Evolutionary conservation across 2,113 vertebrate species (phyloP).

Genomic region (Tringa solitaria): DNA sequence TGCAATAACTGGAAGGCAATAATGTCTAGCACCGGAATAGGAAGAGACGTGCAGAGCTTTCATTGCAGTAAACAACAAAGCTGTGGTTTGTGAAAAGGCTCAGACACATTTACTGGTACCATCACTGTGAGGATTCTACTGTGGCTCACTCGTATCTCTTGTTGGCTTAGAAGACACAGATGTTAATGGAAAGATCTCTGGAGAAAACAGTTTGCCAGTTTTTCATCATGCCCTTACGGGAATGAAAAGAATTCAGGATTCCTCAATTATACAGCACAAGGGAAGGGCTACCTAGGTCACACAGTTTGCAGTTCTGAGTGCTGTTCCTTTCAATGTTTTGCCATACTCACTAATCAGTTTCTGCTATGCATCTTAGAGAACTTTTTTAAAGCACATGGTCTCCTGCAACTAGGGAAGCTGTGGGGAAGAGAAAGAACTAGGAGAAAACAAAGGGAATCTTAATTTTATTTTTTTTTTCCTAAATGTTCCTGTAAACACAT

Average conservation of each 20-base stretch:
- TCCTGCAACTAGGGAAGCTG: background rate
- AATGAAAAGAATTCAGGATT: background rate
- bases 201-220: background rate
- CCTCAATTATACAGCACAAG: background rate
- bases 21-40: conserved; percentile 35
- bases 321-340: background rate
- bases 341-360: background rate
- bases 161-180: background rate
- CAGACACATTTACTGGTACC: conserved; percentile 36
- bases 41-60: background rate
- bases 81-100: conserved; percentile 53
- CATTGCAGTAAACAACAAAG: conserved; percentile 36
- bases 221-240: background rate
- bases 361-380: background rate
- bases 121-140: background rate
- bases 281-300: background rate
- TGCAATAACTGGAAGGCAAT: conserved; percentile 23
- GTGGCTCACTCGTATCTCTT: background rate
- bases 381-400: background rate
- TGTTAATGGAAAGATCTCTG: conserved; percentile 32
- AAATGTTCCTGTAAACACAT: background rate
- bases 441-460: background rate
- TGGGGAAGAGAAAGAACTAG: background rate
- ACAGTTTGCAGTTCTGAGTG: background rate
- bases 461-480: background rate